Conservation (phyloP, 2,113 vertebrate genomes). For the Pleuronectes platessa region DNA sequence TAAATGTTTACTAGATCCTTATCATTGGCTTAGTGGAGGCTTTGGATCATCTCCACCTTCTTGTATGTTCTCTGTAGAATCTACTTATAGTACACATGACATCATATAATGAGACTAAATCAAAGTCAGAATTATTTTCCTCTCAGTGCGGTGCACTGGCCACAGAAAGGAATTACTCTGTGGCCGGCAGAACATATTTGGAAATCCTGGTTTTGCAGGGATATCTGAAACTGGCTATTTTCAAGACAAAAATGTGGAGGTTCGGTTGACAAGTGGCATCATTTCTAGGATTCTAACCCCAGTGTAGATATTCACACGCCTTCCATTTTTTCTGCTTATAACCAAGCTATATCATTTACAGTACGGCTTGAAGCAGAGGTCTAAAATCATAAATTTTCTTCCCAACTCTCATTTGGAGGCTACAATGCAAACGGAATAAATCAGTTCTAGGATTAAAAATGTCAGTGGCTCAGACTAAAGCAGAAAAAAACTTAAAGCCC, state of each 20-base stretch:
- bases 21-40: constrained; percentile 1
- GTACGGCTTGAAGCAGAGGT: constrained; percentile 30
- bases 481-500: background rate
- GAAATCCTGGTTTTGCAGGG: constrained; percentile 50
- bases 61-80: constrained; percentile 2
- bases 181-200: constrained; percentile 49
- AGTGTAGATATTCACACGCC: constrained; percentile 52
- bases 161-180: constrained; percentile 38
- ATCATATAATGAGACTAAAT: constrained; percentile 14
- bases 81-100: constrained; percentile 2
- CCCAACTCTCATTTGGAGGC: constrained; percentile 33
- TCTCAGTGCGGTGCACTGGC: background rate
- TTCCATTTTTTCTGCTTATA: constrained; percentile 34
- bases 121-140: constrained; percentile 19
- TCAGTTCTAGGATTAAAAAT: constrained; percentile 12
- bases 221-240: constrained; percentile 71
- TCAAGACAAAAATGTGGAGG: constrained; percentile 56
- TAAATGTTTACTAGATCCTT: constrained; percentile 15
- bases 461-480: constrained; percentile 1
- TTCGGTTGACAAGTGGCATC: constrained; percentile 49
- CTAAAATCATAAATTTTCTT: constrained; percentile 46
- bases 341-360: constrained; percentile 59
- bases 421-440: constrained; percentile 29
- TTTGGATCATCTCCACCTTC: constrained; percentile 24
- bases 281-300: constrained; percentile 41